Evolutionary conservation across 2,113 vertebrate genomes (phyloP).

Genomic region (Psittacus erithacus): DNA sequence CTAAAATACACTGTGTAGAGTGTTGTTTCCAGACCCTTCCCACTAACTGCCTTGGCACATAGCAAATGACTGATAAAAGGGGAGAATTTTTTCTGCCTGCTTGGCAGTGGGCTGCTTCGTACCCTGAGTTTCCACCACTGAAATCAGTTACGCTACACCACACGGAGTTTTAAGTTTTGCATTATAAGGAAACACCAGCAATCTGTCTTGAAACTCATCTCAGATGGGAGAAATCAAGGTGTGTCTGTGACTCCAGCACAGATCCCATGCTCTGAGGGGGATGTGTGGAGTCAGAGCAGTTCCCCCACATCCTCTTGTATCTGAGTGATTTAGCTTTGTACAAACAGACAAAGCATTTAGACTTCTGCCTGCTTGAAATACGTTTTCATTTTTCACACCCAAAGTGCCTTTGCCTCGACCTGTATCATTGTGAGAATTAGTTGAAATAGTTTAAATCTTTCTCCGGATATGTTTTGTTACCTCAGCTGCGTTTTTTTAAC

Average conservation of each 20-base stretch:
- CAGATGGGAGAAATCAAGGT: background rate
- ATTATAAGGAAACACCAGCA: background rate
- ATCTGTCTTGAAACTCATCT: background rate
- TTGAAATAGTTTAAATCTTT: background rate
- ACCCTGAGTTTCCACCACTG: background rate
- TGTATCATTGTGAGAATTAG: background rate
- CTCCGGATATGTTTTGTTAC: background rate
- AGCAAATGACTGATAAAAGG: background rate
- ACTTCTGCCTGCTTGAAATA: background rate
- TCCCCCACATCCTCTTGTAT: background rate
- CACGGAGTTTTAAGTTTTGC: background rate
- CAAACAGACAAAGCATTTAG: background rate
- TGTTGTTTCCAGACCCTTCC: background rate
- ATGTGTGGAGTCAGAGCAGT: fast-evolving
- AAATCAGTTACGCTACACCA: fast-evolving
- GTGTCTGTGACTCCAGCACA: background rate
- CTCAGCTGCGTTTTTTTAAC: background rate
- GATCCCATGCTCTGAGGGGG: no score
- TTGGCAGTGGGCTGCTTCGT: background rate
- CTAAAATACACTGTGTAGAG: fast-evolving
- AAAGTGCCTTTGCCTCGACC: background rate
- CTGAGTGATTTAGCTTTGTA: background rate
- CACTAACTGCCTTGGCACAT: background rate
- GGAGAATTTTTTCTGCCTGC: background rate
- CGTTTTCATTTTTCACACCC: background rate